Evolutionary conservation across 53 echinoderm and acorn worm genomes (phyloP).

Genomic region (Mesocentrotus franciscanus): DNA sequence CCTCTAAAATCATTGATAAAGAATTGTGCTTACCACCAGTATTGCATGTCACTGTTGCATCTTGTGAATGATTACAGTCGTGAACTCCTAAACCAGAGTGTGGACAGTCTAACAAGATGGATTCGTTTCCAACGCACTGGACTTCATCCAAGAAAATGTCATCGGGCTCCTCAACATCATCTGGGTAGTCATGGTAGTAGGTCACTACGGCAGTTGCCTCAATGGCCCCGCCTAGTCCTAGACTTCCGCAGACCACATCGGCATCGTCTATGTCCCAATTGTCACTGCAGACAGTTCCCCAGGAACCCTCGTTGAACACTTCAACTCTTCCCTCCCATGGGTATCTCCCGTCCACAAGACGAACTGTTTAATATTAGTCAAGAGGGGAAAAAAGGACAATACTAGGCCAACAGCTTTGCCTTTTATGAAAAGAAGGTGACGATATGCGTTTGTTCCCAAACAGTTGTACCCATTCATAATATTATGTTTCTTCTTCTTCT

Average conservation of each 20-base stretch:
- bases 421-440: too few relatives aligned
- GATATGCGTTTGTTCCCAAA: too few relatives aligned
- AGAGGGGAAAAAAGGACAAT: neutral
- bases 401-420: too few relatives aligned
- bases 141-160: slow-evolving; percentile 48
- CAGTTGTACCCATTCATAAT: too few relatives aligned
- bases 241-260: slow-evolving; percentile 43
- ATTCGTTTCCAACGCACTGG: slow-evolving; percentile 33
- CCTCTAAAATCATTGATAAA: too few relatives aligned
- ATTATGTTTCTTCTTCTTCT: too few relatives aligned
- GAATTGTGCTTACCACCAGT: neutral
- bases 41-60: neutral
- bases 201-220: neutral
- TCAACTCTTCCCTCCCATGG: slow-evolving; percentile 46
- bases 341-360: slow-evolving; percentile 21
- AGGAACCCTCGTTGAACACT: slow-evolving; percentile 10
- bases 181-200: neutral
- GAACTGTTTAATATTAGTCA: neutral
- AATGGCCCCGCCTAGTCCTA: neutral
- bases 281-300: slow-evolving; percentile 22
- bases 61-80: neutral
- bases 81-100: neutral
- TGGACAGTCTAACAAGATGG: slow-evolving; percentile 15
- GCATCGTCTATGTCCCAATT: slow-evolving; percentile 28
- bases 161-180: neutral